Conservation (phyloP, 2,888 invertebrate genomes). For the Caenorhabditis sp. region DNA sequence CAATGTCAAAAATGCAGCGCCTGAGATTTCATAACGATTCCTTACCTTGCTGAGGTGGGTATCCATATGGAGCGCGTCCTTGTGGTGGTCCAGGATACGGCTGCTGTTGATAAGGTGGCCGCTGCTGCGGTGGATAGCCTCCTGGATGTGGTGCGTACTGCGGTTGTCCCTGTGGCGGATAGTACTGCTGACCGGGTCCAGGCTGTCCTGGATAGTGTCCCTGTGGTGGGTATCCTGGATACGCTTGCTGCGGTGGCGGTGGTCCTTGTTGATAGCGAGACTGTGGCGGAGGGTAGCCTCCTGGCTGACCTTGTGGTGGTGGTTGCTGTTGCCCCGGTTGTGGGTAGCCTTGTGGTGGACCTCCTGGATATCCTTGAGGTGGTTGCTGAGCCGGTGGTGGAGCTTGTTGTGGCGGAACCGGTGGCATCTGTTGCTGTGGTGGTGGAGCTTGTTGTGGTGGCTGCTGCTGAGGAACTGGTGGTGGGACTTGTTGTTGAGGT, state of each 20-base stretch:
- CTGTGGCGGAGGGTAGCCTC: conserved; percentile 57
- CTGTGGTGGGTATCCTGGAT: conserved; percentile 53
- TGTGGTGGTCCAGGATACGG: conserved; percentile 59
- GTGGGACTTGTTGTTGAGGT: conserved; percentile 18
- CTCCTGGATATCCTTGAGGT: conserved; percentile 47
- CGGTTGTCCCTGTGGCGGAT: conserved; percentile 57
- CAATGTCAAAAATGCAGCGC: too few species aligned
- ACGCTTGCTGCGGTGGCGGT: conserved; percentile 24
- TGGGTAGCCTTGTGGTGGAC: conserved; percentile 62
- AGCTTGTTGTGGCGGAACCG: conserved; percentile 35
- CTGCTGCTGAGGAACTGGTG: conserved; percentile 30
- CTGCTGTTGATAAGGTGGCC: conserved; percentile 56
- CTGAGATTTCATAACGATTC: too few species aligned
- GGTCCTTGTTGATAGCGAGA: conserved; percentile 46
- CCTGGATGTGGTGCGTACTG: conserved; percentile 53
- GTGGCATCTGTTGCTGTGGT: conserved; percentile 39
- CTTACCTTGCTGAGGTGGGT: conserved; percentile 54
- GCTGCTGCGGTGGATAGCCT: conserved; percentile 61
- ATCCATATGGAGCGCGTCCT: conserved; percentile 52
- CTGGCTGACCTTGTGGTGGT: conserved; percentile 43
- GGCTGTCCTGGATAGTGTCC: conserved; percentile 51
- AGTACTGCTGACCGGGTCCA: conserved; percentile 47
- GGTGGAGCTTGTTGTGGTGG: conserved; percentile 35
- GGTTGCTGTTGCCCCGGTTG: conserved; percentile 27
- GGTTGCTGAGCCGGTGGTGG: conserved; percentile 29